A percentile compares a stretch with the other conserved stretches of the same genome.
Conservation (phyloP, 2,797 vertebrate genomes). For the Botia almorhae region DNA sequence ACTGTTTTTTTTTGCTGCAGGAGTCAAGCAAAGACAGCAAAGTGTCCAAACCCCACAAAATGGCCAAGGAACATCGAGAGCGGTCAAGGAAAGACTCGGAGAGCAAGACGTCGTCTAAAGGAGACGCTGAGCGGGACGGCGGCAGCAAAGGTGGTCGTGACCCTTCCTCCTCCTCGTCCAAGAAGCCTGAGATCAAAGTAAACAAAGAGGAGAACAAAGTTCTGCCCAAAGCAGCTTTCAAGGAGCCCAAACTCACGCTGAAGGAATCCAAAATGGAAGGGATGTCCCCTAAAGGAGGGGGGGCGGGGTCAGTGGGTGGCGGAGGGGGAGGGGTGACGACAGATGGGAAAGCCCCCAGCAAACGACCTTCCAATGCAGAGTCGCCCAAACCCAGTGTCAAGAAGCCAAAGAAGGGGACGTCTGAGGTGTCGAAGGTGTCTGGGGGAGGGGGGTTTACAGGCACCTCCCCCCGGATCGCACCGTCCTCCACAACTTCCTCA, state of each 20-base stretch:
- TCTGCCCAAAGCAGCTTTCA: constrained; percentile 93
- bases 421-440: constrained; percentile 83
- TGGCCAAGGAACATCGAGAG: constrained; percentile 94
- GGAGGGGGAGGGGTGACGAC: constrained; percentile 57
- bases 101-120: constrained; percentile 89
- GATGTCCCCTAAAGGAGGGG: constrained; percentile 91
- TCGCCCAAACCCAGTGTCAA: constrained; percentile 94
- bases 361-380: constrained; percentile 88
- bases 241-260: constrained; percentile 94
- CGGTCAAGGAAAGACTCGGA: constrained; percentile 95
- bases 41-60: constrained; percentile 91
- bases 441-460: constrained; percentile 73
- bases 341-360: constrained; percentile 88
- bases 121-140: constrained; percentile 84
- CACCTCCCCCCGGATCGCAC: constrained; percentile 83
- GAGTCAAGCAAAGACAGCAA: constrained; percentile 87
- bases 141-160: constrained; percentile 82
- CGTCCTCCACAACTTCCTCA: constrained; percentile 69
- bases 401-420: constrained; percentile 93
- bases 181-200: constrained; percentile 92
- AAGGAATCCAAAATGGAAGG: constrained; percentile 96
- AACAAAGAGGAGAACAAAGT: constrained; percentile 89
- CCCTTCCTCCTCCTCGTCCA: constrained; percentile 75
- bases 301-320: constrained; percentile 70
- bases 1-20: constrained; percentile 59